A percentile compares a stretch with the other conserved stretches of the same genome.
phyloP scores from a whole-genome alignment of 35 echinoderm and acorn worm genomes.

The Lytechinus pictus region DNA sequence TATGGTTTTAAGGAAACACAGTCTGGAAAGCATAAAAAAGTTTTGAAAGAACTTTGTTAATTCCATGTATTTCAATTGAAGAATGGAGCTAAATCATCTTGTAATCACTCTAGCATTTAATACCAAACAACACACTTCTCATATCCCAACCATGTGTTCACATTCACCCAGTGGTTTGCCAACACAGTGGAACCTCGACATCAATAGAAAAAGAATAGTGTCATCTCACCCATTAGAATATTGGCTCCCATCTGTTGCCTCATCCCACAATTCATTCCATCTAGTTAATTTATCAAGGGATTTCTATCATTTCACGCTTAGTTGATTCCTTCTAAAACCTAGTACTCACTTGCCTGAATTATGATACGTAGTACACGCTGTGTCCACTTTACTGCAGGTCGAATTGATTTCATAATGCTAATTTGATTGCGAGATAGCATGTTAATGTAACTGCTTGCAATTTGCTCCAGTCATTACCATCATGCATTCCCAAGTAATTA shows the following conservation, averaged over 20 bases:
- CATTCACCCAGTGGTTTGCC: neutral
- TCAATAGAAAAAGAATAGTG: neutral
- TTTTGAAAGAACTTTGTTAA: too few species aligned
- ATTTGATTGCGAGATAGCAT: neutral
- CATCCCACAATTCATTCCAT: conserved; percentile 11
- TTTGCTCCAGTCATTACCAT: neutral
- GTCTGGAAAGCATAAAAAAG: too few species aligned
- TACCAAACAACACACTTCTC: neutral
- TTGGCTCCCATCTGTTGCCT: conserved; percentile 27
- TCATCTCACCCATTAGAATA: conserved; percentile 30
- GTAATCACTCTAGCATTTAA: neutral
- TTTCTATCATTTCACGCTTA: neutral
- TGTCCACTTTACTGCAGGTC: neutral
- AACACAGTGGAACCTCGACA: neutral
- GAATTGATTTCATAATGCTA: conserved; percentile 7
- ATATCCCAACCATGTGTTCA: neutral
- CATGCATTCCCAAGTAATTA: neutral
- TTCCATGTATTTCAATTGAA: too few species aligned
- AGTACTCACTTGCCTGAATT: neutral
- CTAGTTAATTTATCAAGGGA: conserved; percentile 19
- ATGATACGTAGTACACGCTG: neutral
- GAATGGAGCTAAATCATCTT: too few species aligned
- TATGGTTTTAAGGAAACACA: too few species aligned
- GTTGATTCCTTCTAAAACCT: neutral
- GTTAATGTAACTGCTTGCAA: neutral